Percentiles rank a stretch among this genome's conserved stretches.
Conservation (phyloP, 2,113 vertebrate genomes). For the Salvelinus sp. region DNA sequence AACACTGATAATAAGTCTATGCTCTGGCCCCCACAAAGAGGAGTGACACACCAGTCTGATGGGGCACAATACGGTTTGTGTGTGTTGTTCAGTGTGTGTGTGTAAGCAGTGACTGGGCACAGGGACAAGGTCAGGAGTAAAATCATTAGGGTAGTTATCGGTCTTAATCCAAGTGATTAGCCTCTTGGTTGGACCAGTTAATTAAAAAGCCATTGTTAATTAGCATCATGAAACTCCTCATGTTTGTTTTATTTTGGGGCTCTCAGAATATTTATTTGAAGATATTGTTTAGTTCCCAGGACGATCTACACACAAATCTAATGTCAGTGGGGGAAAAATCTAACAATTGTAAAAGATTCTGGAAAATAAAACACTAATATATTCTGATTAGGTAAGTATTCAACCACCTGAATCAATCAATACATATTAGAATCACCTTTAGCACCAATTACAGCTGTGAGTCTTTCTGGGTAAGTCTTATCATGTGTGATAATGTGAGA, state of each 20-base stretch:
- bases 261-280: slow-evolving; percentile 7
- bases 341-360: no score
- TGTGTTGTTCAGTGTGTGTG: neutral
- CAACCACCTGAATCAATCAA: no score
- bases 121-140: slow-evolving; percentile 4
- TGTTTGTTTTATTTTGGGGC: neutral
- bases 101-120: neutral
- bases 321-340: no score
- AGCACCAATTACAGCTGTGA: no score
- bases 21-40: neutral
- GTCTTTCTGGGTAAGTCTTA: no score
- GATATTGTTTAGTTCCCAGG: neutral
- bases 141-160: neutral
- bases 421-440: no score
- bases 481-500: no score
- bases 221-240: neutral
- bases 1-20: neutral
- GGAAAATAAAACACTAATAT: no score
- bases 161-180: neutral
- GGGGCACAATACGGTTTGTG: no score
- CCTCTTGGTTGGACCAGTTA: slow-evolving; percentile 6
- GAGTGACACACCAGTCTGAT: neutral
- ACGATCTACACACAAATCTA: no score
- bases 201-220: slow-evolving; percentile 17
- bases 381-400: no score